Evolutionary conservation across 2,797 vertebrate genomes (phyloP).

Genomic region (Silurus lanzhouensis): DNA sequence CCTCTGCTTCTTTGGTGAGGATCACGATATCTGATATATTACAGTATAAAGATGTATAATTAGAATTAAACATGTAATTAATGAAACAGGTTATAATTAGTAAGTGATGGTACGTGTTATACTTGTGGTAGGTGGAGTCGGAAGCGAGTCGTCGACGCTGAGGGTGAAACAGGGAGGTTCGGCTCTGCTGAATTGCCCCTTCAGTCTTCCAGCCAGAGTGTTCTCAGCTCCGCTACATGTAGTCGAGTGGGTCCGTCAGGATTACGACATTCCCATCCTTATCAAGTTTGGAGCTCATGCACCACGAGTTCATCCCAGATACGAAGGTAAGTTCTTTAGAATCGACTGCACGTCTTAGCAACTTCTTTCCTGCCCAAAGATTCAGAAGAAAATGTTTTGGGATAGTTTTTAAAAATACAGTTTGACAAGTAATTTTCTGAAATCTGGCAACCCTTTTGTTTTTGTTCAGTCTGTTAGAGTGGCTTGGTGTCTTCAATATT

Average conservation of each 20-base stretch:
- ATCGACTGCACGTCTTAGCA: background rate
- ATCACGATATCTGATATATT: no score
- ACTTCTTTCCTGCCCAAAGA: background rate
- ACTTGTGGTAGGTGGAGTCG: conserved; percentile 20
- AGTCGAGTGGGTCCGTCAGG: conserved; percentile 92
- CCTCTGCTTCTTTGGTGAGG: conserved; percentile 63
- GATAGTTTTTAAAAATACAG: background rate
- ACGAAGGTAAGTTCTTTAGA: conserved; percentile 77
- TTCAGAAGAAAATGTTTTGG: background rate
- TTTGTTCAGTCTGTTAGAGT: background rate
- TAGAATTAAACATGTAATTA: background rate
- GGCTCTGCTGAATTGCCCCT: conserved; percentile 79
- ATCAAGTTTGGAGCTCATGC: conserved; percentile 88
- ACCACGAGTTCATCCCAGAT: conserved; percentile 85
- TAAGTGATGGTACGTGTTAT: background rate
- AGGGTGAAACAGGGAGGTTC: conserved; percentile 76
- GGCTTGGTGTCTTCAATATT: background rate
- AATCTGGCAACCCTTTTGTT: background rate
- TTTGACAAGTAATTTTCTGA: background rate
- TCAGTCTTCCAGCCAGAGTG: conserved; percentile 53
- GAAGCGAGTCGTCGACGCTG: conserved; percentile 65
- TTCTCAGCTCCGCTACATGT: conserved; percentile 76
- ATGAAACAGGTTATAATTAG: background rate
- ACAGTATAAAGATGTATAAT: background rate
- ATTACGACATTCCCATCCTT: conserved; percentile 87